A percentile compares a stretch with the other conserved stretches of the same genome.
phyloP scores from a whole-genome alignment of 2,888 invertebrate genomes.

The Drosophila neotestacea region DNA sequence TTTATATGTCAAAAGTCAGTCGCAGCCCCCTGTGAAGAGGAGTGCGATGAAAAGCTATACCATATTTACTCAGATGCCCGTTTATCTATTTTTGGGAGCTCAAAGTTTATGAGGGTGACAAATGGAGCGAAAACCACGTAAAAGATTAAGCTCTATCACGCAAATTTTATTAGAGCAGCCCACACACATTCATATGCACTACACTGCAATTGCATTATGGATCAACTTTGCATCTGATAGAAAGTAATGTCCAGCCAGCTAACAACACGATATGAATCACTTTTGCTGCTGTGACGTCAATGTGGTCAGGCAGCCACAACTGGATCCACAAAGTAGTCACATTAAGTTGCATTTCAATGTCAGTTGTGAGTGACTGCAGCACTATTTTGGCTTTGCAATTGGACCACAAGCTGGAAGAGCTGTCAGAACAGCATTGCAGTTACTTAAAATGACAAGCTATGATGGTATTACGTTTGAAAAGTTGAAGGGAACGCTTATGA shows the following conservation, averaged over 20 bases:
- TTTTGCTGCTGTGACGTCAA: conserved; percentile 19
- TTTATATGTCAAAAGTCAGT: conserved; percentile 54
- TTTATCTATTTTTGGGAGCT: conserved; percentile 57
- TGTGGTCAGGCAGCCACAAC: conserved; percentile 12
- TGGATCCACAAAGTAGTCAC: neutral
- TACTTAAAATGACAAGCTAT: conserved; percentile 1
- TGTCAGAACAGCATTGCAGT: neutral
- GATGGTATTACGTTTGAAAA: conserved; percentile 1
- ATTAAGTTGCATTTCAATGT: conserved; percentile 24
- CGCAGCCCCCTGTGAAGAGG: neutral
- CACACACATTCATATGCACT: neutral
- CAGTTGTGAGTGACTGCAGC: conserved; percentile 6
- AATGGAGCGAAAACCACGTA: conserved; percentile 9
- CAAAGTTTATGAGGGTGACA: conserved; percentile 37
- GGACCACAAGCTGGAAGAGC: neutral
- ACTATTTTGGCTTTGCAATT: neutral
- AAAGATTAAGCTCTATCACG: conserved; percentile 12
- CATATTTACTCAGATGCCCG: conserved; percentile 1
- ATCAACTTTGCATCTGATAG: neutral
- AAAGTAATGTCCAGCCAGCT: neutral
- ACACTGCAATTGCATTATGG: neutral
- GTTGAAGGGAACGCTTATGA: neutral
- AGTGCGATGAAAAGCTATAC: conserved; percentile 29
- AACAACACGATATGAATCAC: neutral
- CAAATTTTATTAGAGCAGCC: neutral